Percentiles rank a stretch among this genome's conserved stretches.
These are phyloP conservation scores for Timandra comae DNA, from an alignment of 2,888 invertebrate genomes.

Conservation along the genomic window DNA sequence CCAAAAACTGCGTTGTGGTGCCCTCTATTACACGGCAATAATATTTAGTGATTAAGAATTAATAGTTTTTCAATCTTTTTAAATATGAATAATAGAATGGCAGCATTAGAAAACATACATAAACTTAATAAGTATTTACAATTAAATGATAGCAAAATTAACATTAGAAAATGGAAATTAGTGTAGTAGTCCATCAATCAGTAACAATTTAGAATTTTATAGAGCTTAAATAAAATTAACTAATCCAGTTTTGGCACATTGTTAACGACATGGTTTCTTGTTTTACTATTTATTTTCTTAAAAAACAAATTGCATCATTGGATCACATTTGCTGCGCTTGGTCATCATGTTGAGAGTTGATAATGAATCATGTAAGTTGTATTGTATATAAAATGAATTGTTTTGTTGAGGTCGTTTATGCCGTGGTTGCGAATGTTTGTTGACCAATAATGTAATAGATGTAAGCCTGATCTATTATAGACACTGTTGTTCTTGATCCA, in stretches of 20 bases:
- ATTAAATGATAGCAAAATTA: not conserved
- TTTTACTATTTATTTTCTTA: too few relatives aligned
- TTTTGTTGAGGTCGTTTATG: slow-evolving; percentile 52
- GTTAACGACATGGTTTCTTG: slow-evolving; percentile 28
- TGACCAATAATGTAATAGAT: too few relatives aligned
- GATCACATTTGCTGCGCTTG: slow-evolving; percentile 11
- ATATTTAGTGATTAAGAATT: slow-evolving; percentile 31
- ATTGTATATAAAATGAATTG: slow-evolving; percentile 16
- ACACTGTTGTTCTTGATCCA: too few relatives aligned
- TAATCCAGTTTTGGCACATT: slow-evolving; percentile 7
- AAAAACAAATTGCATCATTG: too few relatives aligned
- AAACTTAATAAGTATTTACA: slow-evolving; percentile 2
- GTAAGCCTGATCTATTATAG: too few relatives aligned
- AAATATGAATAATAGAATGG: slow-evolving; percentile 3
- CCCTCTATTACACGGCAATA: slow-evolving; percentile 50
- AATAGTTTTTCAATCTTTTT: slow-evolving; percentile 18
- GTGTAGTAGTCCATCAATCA: slow-evolving; percentile 21
- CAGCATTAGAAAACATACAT: not conserved
- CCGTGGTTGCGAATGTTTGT: slow-evolving; percentile 55
- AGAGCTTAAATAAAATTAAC: slow-evolving; percentile 7
- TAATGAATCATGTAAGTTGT: slow-evolving; percentile 10
- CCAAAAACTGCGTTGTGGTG: too few relatives aligned
- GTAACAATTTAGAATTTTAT: slow-evolving; percentile 12
- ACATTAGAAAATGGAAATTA: slow-evolving; percentile 11
- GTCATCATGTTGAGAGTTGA: slow-evolving; percentile 24